Evolutionary conservation across 2,797 vertebrate genomes (phyloP).

Genomic region (Rousettus madagascariensis): DNA sequence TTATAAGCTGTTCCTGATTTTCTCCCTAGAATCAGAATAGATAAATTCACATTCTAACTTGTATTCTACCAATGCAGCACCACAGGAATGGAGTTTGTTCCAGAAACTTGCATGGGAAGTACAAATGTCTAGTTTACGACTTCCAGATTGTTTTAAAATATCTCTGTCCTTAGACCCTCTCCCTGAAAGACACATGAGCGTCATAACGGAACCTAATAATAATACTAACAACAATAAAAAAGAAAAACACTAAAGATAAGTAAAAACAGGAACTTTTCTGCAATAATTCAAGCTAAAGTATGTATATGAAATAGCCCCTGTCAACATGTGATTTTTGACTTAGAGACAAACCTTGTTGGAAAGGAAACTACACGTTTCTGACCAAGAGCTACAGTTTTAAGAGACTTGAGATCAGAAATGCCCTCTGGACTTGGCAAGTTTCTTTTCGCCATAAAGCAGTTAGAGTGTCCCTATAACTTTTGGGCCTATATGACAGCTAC

Average conservation of each 20-base stretch:
- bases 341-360: neutral
- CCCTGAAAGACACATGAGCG: neutral
- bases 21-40: neutral
- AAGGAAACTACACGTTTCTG: neutral
- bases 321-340: neutral
- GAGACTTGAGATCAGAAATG: slow-evolving; percentile 10
- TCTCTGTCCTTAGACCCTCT: neutral
- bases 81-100: neutral
- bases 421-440: neutral
- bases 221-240: neutral
- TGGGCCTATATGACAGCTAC: neutral
- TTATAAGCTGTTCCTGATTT: neutral
- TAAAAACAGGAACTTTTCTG: neutral
- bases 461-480: neutral
- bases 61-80: neutral
- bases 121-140: neutral
- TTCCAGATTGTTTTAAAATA: neutral
- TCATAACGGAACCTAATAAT: neutral
- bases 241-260: neutral
- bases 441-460: neutral
- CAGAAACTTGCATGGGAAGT: neutral
- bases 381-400: neutral
- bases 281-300: slow-evolving; percentile 27
- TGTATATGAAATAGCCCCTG: neutral
- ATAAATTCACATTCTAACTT: neutral